Conservation (phyloP, 1,140 invertebrate species). For the Papilio helenus region DNA sequence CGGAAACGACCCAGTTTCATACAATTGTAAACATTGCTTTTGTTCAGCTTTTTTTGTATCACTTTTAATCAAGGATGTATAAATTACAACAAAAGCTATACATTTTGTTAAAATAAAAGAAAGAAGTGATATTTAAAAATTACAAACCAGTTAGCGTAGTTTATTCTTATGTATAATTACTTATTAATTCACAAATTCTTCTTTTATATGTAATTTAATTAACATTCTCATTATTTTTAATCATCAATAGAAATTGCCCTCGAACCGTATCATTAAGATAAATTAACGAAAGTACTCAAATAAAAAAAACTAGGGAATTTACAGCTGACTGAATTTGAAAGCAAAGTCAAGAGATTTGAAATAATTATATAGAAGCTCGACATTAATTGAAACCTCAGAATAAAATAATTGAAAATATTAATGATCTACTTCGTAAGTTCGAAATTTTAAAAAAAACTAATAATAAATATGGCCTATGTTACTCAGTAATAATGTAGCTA, state of each 20-base stretch:
- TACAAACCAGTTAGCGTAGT: not conserved
- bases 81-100: not conserved
- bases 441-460: too few species aligned
- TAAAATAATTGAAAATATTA: too few species aligned
- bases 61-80: conserved; percentile 11
- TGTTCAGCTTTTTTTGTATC: conserved; percentile 25
- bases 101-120: not conserved
- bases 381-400: not conserved
- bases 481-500: too few species aligned
- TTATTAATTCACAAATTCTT: not conserved
- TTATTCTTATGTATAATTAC: not conserved
- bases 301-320: not conserved
- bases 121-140: not conserved
- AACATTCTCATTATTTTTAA: not conserved
- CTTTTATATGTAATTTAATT: not conserved
- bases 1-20: conserved; percentile 28
- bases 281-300: not conserved
- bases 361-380: not conserved
- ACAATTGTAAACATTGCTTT: conserved; percentile 26
- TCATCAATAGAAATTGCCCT: not conserved
- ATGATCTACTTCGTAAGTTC: too few species aligned
- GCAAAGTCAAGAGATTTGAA: not conserved
- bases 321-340: not conserved
- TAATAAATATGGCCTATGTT: too few species aligned
- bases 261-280: not conserved